Conservation (phyloP, 1,140 invertebrate genomes). For the Bombus consobrinus region DNA sequence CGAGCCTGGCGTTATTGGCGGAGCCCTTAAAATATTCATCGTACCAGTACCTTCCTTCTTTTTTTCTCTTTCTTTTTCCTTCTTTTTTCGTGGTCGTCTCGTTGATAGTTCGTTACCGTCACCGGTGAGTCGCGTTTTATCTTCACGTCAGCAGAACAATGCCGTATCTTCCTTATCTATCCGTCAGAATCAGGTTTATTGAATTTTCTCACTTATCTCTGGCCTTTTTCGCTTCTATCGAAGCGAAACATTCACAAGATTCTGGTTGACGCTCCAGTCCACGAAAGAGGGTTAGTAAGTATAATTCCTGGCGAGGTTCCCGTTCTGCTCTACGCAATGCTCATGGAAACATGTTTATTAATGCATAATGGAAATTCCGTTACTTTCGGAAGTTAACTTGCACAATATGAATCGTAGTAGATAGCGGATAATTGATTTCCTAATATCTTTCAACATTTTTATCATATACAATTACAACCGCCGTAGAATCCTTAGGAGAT, state of each 20-base stretch:
- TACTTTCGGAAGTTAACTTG: background rate
- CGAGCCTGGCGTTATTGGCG: constrained; percentile 49
- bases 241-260: background rate
- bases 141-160: constrained; percentile 37
- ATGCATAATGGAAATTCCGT: background rate
- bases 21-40: constrained; percentile 71
- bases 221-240: background rate
- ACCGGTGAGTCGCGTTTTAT: constrained; percentile 52
- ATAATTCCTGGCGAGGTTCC: background rate
- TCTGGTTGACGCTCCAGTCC: background rate
- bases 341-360: background rate
- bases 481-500: background rate
- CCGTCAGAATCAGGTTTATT: constrained; percentile 20
- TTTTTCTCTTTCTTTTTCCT: background rate
- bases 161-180: constrained; percentile 30
- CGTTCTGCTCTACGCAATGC: background rate
- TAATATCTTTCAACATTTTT: background rate
- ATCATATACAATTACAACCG: background rate
- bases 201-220: constrained; percentile 30
- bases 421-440: background rate
- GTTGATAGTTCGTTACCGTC: constrained; percentile 49
- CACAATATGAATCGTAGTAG: background rate
- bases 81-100: background rate
- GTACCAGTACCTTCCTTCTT: background rate
- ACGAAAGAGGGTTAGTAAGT: background rate